These are phyloP conservation scores for Emydoidea blandingii DNA, from an alignment of 2,797 vertebrate species.

Conservation along the genomic window DNA sequence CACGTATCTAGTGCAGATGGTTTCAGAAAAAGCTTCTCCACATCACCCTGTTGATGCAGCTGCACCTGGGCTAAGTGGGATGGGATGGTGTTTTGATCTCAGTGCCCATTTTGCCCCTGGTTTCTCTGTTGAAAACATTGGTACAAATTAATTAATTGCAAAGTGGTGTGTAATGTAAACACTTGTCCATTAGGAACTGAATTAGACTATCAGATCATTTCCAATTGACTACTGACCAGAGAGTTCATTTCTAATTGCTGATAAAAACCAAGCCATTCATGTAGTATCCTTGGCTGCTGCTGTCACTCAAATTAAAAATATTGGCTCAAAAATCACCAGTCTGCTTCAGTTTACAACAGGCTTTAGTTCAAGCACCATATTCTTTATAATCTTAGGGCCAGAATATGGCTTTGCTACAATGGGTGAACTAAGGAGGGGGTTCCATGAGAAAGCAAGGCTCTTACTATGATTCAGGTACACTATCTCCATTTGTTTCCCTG, in stretches of 20 bases:
- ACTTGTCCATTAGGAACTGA: background rate
- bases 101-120: background rate
- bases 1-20: background rate
- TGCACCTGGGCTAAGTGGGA: background rate
- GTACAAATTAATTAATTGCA: background rate
- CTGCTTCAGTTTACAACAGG: background rate
- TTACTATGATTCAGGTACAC: background rate
- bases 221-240: background rate
- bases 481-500: background rate
- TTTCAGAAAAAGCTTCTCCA: background rate
- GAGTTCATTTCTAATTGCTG: background rate
- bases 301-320: background rate
- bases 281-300: background rate
- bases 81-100: background rate
- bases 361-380: background rate
- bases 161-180: background rate
- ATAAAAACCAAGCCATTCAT: background rate
- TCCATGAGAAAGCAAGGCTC: background rate
- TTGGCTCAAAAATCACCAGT: background rate
- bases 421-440: background rate
- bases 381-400: background rate
- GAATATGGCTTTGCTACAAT: background rate
- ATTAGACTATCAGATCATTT: background rate
- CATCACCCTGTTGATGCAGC: background rate
- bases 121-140: background rate